Base-by-base conservation (phyloP, 2,888 invertebrate species). In the Diarsia rubi region DNA sequence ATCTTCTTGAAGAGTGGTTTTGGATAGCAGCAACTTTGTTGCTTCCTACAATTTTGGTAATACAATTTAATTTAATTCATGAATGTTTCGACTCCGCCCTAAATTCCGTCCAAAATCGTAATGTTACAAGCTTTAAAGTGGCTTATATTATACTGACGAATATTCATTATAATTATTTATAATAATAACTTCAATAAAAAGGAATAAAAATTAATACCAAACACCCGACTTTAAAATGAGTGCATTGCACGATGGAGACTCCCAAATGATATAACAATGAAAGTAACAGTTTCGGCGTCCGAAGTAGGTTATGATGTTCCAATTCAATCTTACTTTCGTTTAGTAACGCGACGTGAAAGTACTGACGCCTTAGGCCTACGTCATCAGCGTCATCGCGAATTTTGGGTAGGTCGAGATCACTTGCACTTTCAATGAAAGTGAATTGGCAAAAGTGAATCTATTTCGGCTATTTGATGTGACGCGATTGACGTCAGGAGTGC, bases 341-440 rank as follows among this genome's bases (percentile, higher is more conserved):
- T 27, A 45, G n/a, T 69, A 31, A 68, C 75, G 76, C 81, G 84
- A 85, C 82, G 82, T 78, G 88, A 91, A 90, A 91, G 90, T 89
- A 60, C 73, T 64, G 73, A 88, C 88, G 90, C 88, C 78, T 88
- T 27, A 45, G 16, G 5, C 3, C 16, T 2, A 68, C 88, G 86
- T 90, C 89, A 88, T 85, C 69, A 75, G 85, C 84, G 83, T 86
- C 84, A 83, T 62, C 65, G 19, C 57, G 49, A 69, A 63, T 59
- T 84, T 92, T 78, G 8, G 89, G 89, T 75, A 92, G 93, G 92
- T 94, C 92, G 90, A 68, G 90, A 86, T 86, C 92, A 93, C 93
- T 94, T 91, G 81, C 92, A 92, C 92, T 94, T 90, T 93, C 91
- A 79, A 85, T 72, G 91, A 92, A 92, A 93, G 92, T 90, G 90